A percentile compares a stretch with the other conserved stretches of the same genome.
Conservation (phyloP, 2,888 invertebrate genomes). For the Pristionchus maxplancki region DNA sequence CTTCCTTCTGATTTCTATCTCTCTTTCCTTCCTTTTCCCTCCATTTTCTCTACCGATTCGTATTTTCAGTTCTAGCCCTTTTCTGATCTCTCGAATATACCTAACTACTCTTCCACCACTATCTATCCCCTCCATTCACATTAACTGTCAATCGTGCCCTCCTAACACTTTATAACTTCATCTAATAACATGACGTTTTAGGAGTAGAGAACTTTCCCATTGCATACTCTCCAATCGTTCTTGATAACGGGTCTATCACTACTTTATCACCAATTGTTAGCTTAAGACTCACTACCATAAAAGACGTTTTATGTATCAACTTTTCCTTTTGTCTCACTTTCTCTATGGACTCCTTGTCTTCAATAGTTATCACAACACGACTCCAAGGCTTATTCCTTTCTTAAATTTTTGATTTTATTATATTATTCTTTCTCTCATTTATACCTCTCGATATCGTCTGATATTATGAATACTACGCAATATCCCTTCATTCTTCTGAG, state of each 20-base stretch:
- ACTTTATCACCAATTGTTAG: conserved; percentile 40
- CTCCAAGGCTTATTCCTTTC: background rate
- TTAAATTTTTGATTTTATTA: too few relatives aligned
- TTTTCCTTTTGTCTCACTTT: background rate
- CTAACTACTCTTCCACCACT: background rate
- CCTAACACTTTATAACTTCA: conserved; percentile 21
- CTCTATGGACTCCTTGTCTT: background rate
- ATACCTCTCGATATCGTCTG: too few relatives aligned
- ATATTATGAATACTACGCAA: too few relatives aligned
- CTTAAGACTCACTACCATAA: background rate
- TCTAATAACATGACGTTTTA: conserved; percentile 30
- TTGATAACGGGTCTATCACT: conserved; percentile 41
- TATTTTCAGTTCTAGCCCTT: background rate
- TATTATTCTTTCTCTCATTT: too few relatives aligned
- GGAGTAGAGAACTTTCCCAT: background rate
- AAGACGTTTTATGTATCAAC: conserved; percentile 3
- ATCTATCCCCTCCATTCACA: background rate
- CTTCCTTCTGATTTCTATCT: conserved; percentile 29
- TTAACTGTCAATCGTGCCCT: background rate
- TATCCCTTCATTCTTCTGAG: too few relatives aligned
- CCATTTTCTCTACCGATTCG: background rate
- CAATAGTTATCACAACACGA: background rate
- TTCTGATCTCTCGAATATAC: background rate
- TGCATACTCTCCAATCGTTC: background rate
- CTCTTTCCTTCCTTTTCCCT: background rate